Evolutionary conservation across 2,797 vertebrate genomes (phyloP).

Genomic region (Coilia nasus): DNA sequence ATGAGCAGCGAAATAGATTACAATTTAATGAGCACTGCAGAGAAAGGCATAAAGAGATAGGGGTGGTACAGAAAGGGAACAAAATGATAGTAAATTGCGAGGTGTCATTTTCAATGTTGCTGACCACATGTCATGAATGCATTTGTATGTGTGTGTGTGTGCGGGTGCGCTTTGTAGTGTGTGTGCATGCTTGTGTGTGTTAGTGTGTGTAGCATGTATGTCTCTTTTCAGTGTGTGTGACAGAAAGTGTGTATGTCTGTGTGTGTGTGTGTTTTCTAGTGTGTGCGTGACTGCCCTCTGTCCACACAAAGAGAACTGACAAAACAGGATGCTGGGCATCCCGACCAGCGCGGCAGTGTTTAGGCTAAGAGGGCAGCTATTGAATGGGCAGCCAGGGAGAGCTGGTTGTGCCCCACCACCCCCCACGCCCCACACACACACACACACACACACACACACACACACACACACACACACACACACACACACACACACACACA

Average conservation of each 20-base stretch:
- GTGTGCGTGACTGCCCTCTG: constrained; percentile 5
- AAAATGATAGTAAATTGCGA: constrained; percentile 18
- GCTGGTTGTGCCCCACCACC: background rate
- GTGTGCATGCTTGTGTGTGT: background rate
- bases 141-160: constrained; percentile 25
- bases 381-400: constrained; percentile 34
- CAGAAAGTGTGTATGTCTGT: background rate
- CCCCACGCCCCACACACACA: background rate
- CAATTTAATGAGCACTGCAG: constrained; percentile 17
- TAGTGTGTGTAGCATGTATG: constrained; percentile 1
- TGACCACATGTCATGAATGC: constrained; percentile 57
- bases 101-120: constrained; percentile 45
- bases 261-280: background rate
- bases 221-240: background rate
- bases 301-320: constrained; percentile 22
- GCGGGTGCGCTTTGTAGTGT: background rate
- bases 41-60: background rate
- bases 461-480: background rate
- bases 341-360: constrained; percentile 15
- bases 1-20: background rate
- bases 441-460: constrained; percentile 8
- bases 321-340: constrained; percentile 36
- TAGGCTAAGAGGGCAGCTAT: constrained; percentile 43
- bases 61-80: background rate
- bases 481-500: no score